phyloP scores from a whole-genome alignment of 2,113 vertebrate genomes.

The Ceuthmochares aereus region DNA sequence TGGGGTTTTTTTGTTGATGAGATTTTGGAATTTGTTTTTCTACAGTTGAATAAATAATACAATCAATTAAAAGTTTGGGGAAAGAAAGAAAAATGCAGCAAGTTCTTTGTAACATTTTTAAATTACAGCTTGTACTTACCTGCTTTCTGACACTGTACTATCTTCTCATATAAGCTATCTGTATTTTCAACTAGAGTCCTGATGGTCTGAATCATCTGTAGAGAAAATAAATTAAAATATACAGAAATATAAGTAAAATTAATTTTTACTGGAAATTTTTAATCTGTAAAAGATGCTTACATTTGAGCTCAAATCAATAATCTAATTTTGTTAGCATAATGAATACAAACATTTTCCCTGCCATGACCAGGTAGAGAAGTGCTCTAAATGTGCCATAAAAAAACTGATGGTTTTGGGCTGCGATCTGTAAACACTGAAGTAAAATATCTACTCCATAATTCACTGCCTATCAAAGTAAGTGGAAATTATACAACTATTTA shows the following conservation, averaged over 20 bases:
- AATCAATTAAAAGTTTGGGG: background rate
- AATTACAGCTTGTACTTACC: conserved; percentile 69
- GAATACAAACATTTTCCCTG: background rate
- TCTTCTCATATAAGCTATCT: conserved; percentile 88
- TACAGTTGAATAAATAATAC: background rate
- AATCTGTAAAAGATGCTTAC: background rate
- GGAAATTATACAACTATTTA: background rate
- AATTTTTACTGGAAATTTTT: background rate
- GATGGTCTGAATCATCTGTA: conserved; percentile 94
- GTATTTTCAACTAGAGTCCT: conserved; percentile 87
- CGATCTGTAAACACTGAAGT: background rate
- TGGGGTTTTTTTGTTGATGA: background rate
- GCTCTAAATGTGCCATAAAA: background rate
- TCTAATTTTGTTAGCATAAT: background rate
- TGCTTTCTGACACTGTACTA: conserved; percentile 92
- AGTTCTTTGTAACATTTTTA: background rate
- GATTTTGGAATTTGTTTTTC: background rate
- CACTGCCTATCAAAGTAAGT: background rate
- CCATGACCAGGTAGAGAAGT: background rate
- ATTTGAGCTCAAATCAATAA: background rate
- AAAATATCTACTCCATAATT: background rate
- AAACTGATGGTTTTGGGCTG: fast-evolving
- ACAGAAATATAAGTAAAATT: background rate
- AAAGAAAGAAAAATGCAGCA: background rate
- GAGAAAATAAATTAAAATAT: conserved; percentile 32